phyloP scores from a whole-genome alignment of 1,140 invertebrate species.

The Tetragnatha versicolor region DNA sequence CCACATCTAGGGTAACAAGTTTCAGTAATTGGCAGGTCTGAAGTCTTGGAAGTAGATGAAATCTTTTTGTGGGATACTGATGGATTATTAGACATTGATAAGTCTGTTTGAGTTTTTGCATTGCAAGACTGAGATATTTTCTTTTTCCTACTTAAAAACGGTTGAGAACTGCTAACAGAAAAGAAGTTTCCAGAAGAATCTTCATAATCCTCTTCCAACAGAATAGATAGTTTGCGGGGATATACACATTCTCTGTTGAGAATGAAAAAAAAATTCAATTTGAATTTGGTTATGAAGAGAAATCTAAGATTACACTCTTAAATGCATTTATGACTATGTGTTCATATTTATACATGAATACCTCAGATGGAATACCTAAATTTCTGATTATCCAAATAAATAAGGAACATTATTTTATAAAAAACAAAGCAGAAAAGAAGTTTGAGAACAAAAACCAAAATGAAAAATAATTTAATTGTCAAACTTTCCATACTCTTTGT shows the following conservation, averaged over 20 bases:
- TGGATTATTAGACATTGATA: neutral
- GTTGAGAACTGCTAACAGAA: slow-evolving; percentile 36
- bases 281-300: too few species aligned
- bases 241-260: slow-evolving; percentile 26
- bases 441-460: too few species aligned
- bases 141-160: slow-evolving; percentile 23
- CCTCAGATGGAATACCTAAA: too few species aligned
- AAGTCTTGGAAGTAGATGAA: neutral
- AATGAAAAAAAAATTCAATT: slow-evolving; percentile 15
- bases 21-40: slow-evolving; percentile 18
- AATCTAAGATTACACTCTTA: too few species aligned
- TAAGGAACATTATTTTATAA: too few species aligned
- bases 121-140: slow-evolving; percentile 15
- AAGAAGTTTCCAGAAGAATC: slow-evolving; percentile 37
- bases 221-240: slow-evolving; percentile 41
- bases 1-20: neutral
- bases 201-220: slow-evolving; percentile 43
- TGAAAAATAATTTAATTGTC: too few species aligned
- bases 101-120: slow-evolving; percentile 45
- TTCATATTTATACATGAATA: too few species aligned
- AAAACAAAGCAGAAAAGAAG: too few species aligned
- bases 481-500: too few species aligned
- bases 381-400: too few species aligned
- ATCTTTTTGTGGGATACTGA: neutral
- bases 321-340: too few species aligned